Base-by-base conservation (phyloP, 1,140 invertebrate species). In the Microplitis demolitor region DNA sequence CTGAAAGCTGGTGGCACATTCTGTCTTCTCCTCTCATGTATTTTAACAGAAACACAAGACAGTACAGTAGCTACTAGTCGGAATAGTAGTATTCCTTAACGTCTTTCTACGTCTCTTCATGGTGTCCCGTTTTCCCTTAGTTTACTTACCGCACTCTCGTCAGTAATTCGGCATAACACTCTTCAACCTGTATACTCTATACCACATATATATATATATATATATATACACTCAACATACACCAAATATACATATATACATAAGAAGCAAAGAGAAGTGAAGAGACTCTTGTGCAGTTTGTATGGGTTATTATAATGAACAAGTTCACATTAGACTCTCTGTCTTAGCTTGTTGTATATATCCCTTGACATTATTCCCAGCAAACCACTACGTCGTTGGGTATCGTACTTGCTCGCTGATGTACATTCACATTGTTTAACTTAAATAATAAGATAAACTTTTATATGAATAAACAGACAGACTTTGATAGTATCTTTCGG, bases 1-100 rank as follows among this genome's bases (percentile, higher is more conserved):
- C 69, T 74, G 69, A 73, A 74, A 76, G 75, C 74, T 71, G 6
- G 54, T 45, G 54, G 58, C 31, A 34, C 37, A 37, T 35, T n/a
- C 62, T 60, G 16, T 62, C 66, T 69, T 56, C 64, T 67, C 64
- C 35, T 45, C 39, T 45, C 24, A 24, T 24, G 24, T 24, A 45
- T 45, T 45, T 45, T 11, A 45, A 3, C 6, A 45, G 39, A 45
- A 45, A 45, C 39, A 45, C 39, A 45, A 11, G 39, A 45, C 39
- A 45, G 39, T 45, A 9, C 2, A 11, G 6, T 45, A 11, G 39
- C 11, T 16, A 24, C 58, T 14, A 11, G 16, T 8, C 13, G 39
- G 39, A 45, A 45, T 45, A 45, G 39, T 45, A 45, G 39, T 45
- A 45, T 45, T 6, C 39, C 39, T 31, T 69, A 62, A 58, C 62